Percentiles rank a stretch among this genome's conserved stretches.
phyloP scores from a whole-genome alignment of 2,888 invertebrate genomes.

The Drosophila nr. medialis region DNA sequence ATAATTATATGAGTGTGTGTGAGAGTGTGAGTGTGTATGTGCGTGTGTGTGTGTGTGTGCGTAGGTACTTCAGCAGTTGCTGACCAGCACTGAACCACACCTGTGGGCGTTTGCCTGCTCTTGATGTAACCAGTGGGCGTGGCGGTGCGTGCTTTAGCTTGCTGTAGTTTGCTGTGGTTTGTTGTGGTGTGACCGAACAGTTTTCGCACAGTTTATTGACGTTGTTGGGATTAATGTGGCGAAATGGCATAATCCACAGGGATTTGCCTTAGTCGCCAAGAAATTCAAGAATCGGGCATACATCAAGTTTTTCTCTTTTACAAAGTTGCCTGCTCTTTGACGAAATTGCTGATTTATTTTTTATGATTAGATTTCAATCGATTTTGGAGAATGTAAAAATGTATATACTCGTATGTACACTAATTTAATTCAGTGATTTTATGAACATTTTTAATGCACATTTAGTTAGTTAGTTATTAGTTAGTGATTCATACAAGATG shows the following conservation, averaged over 20 bases:
- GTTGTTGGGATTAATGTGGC: conserved; percentile 63
- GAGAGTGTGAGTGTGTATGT: conserved; percentile 10
- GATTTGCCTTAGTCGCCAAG: conserved; percentile 68
- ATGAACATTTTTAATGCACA: neutral
- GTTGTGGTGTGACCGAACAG: conserved; percentile 25
- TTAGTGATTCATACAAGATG: neutral
- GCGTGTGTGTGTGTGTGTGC: conserved; percentile 28
- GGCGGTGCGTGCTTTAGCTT: conserved; percentile 28
- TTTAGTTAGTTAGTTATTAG: neutral
- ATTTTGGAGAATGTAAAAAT: neutral
- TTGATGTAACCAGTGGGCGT: conserved; percentile 41
- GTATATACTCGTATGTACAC: neutral
- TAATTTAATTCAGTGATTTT: neutral
- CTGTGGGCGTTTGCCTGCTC: conserved; percentile 50
- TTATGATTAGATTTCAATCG: neutral
- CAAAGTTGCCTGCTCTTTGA: neutral
- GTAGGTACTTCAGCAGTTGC: conserved; percentile 41
- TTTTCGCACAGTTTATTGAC: conserved; percentile 64
- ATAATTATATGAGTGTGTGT: conserved; percentile 19
- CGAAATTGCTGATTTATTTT: neutral
- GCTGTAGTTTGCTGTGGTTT: conserved; percentile 11
- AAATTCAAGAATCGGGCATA: conserved; percentile 13
- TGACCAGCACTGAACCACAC: conserved; percentile 59
- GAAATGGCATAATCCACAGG: conserved; percentile 67
- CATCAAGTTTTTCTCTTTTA: neutral